A percentile compares a stretch with the other conserved stretches of the same genome.
These are phyloP conservation scores for Ophion ellenae DNA, from an alignment of 2,888 invertebrate genomes.

Conservation along the genomic window DNA sequence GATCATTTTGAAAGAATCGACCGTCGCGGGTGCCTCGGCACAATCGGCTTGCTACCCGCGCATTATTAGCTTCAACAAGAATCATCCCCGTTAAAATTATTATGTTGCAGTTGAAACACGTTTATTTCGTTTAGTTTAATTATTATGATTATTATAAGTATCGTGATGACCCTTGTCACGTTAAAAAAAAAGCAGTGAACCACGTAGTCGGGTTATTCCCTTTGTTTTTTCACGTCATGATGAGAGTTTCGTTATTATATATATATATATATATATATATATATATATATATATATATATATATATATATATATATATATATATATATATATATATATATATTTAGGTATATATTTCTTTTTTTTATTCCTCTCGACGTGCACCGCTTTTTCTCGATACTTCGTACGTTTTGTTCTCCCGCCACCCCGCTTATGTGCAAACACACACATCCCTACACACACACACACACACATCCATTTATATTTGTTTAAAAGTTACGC, in stretches of 20 bases:
- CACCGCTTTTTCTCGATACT: slow-evolving; percentile 38
- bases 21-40: not conserved
- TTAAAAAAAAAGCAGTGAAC: slow-evolving; percentile 18
- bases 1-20: slow-evolving; percentile 10
- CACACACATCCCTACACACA: not conserved
- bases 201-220: slow-evolving; percentile 32
- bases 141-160: slow-evolving; percentile 49
- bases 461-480: not conserved
- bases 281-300: slow-evolving; percentile 9
- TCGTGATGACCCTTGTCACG: slow-evolving; percentile 21
- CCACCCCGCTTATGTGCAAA: slow-evolving; percentile 29
- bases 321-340: slow-evolving; percentile 11
- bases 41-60: slow-evolving; percentile 33
- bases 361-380: slow-evolving; percentile 40
- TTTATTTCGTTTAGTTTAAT: slow-evolving; percentile 57
- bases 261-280: slow-evolving; percentile 1
- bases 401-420: slow-evolving; percentile 34
- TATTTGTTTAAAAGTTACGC: slow-evolving; percentile 40
- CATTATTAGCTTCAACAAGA: slow-evolving; percentile 48
- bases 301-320: slow-evolving; percentile 1
- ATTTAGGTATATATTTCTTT: not conserved
- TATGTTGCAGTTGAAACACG: slow-evolving; percentile 47
- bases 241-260: slow-evolving; percentile 22
- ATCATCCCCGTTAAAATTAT: slow-evolving; percentile 46
- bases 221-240: slow-evolving; percentile 33